Evolutionary conservation across 2,797 vertebrate genomes (phyloP), one percentile per base, ranked within the genome.

Genomic region (Spatula versicolor): DNA sequence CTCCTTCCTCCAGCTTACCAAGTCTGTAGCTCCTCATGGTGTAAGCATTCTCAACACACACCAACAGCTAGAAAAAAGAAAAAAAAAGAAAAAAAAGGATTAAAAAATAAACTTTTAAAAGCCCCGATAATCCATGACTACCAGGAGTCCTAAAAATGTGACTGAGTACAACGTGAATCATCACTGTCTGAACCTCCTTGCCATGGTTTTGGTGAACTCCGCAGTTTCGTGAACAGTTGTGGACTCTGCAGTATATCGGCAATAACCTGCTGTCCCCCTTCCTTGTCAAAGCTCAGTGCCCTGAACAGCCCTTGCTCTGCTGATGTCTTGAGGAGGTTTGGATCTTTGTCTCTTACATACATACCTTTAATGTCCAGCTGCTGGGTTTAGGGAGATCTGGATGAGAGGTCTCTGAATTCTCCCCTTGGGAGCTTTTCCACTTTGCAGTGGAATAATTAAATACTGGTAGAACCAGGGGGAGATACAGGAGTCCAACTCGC

Each of bases 401-500:
- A 12, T 2, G 3, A 90, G 77, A 46, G 20, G 23, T 63, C 43
- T 88, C n/a, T 35, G 33, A 31, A n/a, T 10, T 71, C 83, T 87
- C 30, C 18, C n/a, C 19, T 35, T 52, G 13, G 35, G 15, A 63
- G 13, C 39, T 93, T 46, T 46, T 37, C 43, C 15, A 12, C 54
- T 86, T 90, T 11, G 25, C 31, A n/a, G 2, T 15, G 15, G 30
- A 55, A 37, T 79, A n/a, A 69, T 48, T 82, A 46, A 16, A 54
- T 66, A 54, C 1, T 6, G 11, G n/a, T 55, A 77, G 62, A 62
- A 31, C 7, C 28, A 48, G 59, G 68, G 46, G 25, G 69, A 22
- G 50, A 17, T 12, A 3, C 7, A 6, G 0, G 5, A 46, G 33
- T 26, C 2, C 20, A 58, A 1, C 9, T 50, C 9, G 62, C 45